These are phyloP conservation scores for Tribolium madens DNA, from an alignment of 1,140 invertebrate species.

Conservation along the genomic window DNA sequence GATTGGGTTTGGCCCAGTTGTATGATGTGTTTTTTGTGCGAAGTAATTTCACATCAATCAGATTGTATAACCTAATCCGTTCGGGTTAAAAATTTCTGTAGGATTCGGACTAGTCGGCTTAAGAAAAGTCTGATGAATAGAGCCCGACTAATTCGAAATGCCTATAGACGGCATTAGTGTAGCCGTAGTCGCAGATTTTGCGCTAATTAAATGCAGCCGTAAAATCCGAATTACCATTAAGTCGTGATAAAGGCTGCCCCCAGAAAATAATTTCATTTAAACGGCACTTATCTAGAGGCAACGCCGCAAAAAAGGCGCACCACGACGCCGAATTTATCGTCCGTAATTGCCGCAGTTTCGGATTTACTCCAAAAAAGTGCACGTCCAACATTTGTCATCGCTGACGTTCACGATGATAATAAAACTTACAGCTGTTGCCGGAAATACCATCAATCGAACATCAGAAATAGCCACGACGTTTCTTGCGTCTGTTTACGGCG, in stretches of 20 bases:
- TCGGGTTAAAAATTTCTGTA: slow-evolving; percentile 11
- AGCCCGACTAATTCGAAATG: slow-evolving; percentile 11
- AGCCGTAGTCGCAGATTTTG: slow-evolving; percentile 25
- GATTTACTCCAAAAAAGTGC: not conserved
- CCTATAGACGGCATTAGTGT: slow-evolving; percentile 26
- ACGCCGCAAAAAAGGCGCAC: not conserved
- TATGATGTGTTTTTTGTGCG: not conserved
- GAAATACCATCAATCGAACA: slow-evolving; percentile 37
- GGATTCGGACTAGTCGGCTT: slow-evolving; percentile 4
- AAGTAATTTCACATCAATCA: not conserved
- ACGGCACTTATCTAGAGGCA: slow-evolving; percentile 9
- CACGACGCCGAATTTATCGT: slow-evolving; percentile 5
- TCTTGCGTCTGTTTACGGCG: slow-evolving; percentile 13
- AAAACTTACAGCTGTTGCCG: slow-evolving; percentile 41
- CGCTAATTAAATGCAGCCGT: slow-evolving; percentile 34
- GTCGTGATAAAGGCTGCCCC: slow-evolving; percentile 33
- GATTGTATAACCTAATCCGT: not conserved
- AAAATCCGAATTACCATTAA: slow-evolving; percentile 38
- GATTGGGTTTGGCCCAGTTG: too few species aligned
- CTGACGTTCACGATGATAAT: slow-evolving; percentile 18
- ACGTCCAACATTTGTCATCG: slow-evolving; percentile 23
- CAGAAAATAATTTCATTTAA: slow-evolving; percentile 26
- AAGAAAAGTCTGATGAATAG: slow-evolving; percentile 37
- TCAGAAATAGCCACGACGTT: not conserved
- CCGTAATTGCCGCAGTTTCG: not conserved